Evolutionary conservation across 2,113 vertebrate genomes (phyloP).

Genomic region (Miniopterus natalensis): DNA sequence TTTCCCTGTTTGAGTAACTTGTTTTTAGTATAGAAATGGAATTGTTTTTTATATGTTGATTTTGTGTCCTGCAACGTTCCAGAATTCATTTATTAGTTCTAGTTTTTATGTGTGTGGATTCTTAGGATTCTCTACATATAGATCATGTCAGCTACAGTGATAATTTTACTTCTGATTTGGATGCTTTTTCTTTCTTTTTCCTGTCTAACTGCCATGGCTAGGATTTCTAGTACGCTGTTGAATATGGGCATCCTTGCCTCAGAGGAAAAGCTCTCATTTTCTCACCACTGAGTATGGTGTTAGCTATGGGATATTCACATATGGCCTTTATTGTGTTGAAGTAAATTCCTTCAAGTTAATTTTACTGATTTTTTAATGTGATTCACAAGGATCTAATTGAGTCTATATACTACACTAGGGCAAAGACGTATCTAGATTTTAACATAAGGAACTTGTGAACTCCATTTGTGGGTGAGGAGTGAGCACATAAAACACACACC

Average conservation of each 20-base stretch:
- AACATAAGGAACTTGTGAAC: neutral
- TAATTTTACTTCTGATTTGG: neutral
- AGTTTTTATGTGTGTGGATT: neutral
- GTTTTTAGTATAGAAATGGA: neutral
- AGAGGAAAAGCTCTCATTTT: neutral
- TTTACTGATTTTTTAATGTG: neutral
- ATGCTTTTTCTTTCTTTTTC: neutral
- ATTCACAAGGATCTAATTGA: neutral
- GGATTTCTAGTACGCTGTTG: too few species aligned
- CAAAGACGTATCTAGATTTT: neutral
- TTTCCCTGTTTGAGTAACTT: neutral
- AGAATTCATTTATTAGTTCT: neutral
- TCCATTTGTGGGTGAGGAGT: neutral
- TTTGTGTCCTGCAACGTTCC: neutral
- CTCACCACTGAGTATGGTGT: neutral
- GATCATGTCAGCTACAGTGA: neutral
- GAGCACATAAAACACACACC: neutral
- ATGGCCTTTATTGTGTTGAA: neutral
- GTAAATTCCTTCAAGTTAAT: conserved; percentile 17
- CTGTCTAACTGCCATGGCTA: neutral
- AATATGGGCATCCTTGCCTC: neutral
- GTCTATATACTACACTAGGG: neutral
- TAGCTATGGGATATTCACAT: neutral
- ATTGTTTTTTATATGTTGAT: neutral
- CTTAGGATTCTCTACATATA: neutral